Evolutionary conservation across 2,113 vertebrate genomes (phyloP), one percentile per base, ranked within the genome.

Genomic region (Spermophilus dauricus): DNA sequence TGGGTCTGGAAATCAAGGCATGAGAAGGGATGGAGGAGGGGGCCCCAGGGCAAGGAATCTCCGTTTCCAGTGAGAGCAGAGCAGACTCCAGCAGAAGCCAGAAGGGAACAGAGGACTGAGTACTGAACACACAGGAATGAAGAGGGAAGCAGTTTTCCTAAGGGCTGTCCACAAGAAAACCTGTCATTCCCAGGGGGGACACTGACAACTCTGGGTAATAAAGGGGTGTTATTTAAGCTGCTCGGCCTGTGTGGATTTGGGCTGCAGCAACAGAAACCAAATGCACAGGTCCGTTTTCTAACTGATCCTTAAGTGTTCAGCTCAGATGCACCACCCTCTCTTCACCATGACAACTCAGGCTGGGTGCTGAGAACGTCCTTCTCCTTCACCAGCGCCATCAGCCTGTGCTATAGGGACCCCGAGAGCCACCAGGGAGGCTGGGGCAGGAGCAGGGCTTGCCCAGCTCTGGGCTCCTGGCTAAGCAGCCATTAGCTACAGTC

Each of bases 391-490:
- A 14, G 14, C 13, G n/a, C 58, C 13, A 3, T 18, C 11, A 26
- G 48, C 17, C 81, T 67, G 37, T 89, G 86, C 45, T 13, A 0
- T 5, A 0, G 0, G 70, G 70, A 42, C 14, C 42, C 7, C 26
- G 1, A 48, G 32, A 16, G 0, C 56, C 30, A 2, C 37, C 34
- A 28, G 26, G 81, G n/a, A 28, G 86, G 16, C 56, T 42, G n/a
- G 30, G 11, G 32, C 65, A 67, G 56, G 73, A 48, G 22, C 22
- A 42, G 75, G 28, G 8, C 0, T 1, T 8, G 42, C 34, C 61
- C 22, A 63, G 2, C 12, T 30, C 1, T 16, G 1, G 8, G 16
- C 8, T 14, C 61, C 58, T 16, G 0, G 11, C 13, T 26, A 28
- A 8, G 51, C 2, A 76, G 32, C 12, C 34, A 1, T 12, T 13